These are phyloP conservation scores for Nothoprocta perdicaria DNA, from an alignment of 2,113 vertebrate species.

Conservation along the genomic window DNA sequence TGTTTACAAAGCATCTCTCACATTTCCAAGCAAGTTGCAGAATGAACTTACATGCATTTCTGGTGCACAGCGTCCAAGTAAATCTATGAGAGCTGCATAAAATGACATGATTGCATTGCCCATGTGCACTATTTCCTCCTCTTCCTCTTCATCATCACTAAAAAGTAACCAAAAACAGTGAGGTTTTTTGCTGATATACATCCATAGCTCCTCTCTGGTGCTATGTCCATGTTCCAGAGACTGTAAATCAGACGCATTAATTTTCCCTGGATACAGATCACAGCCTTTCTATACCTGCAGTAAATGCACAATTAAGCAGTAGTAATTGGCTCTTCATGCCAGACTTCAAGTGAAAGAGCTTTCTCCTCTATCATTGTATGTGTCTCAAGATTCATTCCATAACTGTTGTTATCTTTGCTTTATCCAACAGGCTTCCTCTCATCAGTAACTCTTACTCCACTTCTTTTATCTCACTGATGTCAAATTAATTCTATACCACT, in stretches of 20 bases:
- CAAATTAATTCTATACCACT: not conserved
- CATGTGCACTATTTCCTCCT: constrained; percentile 95
- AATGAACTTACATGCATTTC: constrained; percentile 92
- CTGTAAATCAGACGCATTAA: not conserved
- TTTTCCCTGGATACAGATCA: not conserved
- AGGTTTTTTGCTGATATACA: not conserved
- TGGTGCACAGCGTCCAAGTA: constrained; percentile 95
- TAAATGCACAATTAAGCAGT: not conserved
- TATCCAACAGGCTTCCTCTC: not conserved
- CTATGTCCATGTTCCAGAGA: not conserved
- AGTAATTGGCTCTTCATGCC: not conserved
- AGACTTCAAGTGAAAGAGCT: not conserved
- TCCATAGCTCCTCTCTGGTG: not conserved
- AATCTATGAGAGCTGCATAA: constrained; percentile 97
- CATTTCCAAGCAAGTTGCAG: not conserved
- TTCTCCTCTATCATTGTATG: not conserved
- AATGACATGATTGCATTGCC: constrained; percentile 99
- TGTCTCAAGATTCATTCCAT: not conserved
- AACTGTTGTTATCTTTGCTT: not conserved
- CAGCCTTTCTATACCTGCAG: not conserved
- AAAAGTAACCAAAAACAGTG: constrained; percentile 35
- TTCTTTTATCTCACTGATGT: not conserved
- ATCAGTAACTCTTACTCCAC: not conserved
- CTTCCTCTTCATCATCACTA: constrained; percentile 81
- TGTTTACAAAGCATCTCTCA: not conserved